Conservation (phyloP, 2,888 invertebrate genomes). For the Apeira syringaria region DNA sequence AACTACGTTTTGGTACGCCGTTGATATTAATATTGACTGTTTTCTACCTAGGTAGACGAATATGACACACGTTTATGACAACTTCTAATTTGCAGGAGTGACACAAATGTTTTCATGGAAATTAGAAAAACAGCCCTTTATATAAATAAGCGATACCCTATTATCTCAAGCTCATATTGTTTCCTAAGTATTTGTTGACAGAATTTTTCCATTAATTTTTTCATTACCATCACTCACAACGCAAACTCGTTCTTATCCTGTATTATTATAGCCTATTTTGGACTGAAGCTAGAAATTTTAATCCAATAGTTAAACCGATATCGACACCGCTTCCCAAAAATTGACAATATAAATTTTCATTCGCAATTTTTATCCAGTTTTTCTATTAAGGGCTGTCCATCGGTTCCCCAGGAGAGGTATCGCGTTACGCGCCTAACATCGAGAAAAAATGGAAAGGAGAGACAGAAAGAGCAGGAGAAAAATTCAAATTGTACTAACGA, state of each 20-base stretch:
- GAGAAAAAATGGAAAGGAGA: conserved; percentile 31
- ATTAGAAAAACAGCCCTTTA: neutral
- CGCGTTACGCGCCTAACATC: conserved; percentile 72
- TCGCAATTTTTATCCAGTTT: conserved; percentile 63
- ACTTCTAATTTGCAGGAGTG: no score
- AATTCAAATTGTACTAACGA: conserved; percentile 75
- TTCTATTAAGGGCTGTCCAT: conserved; percentile 77
- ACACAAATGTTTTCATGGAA: neutral
- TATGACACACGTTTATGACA: no score
- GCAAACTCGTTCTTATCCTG: conserved; percentile 13
- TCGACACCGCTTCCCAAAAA: conserved; percentile 49
- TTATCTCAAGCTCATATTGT: conserved; percentile 19
- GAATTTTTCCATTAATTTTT: conserved; percentile 31
- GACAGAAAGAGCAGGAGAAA: conserved; percentile 35
- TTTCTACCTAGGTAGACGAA: no score
- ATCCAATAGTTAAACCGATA: conserved; percentile 39
- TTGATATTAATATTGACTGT: no score
- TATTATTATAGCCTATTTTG: conserved; percentile 18
- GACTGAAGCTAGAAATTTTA: conserved; percentile 17
- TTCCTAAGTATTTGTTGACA: conserved; percentile 28
- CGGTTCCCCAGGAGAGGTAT: conserved; percentile 59
- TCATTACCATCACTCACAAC: conserved; percentile 12
- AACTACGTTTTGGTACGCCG: no score
- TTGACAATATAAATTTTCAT: conserved; percentile 69
- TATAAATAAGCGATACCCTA: conserved; percentile 17